A percentile compares a stretch with the other conserved stretches of the same genome.
phyloP scores from a whole-genome alignment of 2,888 invertebrate genomes.

The Xiphydria camelus region DNA sequence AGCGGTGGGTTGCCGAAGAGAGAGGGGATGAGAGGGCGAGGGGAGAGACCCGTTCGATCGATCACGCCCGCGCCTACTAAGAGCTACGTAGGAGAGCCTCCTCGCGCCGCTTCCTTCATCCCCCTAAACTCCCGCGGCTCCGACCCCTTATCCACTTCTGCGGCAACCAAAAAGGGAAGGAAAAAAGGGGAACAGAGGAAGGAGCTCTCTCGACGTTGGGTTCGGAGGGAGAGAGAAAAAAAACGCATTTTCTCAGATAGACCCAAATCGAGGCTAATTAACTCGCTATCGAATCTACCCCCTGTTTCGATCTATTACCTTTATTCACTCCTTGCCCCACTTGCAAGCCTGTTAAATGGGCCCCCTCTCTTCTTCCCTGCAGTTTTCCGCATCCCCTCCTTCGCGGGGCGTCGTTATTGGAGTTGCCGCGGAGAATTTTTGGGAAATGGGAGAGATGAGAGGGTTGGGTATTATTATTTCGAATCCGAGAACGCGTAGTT shows the following conservation, averaged over 20 bases:
- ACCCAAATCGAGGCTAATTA: slow-evolving; percentile 14
- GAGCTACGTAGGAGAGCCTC: slow-evolving; percentile 9
- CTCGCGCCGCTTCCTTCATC: slow-evolving; percentile 12
- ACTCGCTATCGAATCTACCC: slow-evolving; percentile 2
- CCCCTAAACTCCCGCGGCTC: background rate
- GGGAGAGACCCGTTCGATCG: slow-evolving; percentile 8
- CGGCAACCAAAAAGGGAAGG: background rate
- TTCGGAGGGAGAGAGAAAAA: background rate
- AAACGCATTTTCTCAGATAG: slow-evolving; percentile 1
- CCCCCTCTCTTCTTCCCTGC: slow-evolving; percentile 6
- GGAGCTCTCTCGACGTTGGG: no score
- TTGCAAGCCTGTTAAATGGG: no score
- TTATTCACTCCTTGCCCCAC: no score
- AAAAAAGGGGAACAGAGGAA: no score
- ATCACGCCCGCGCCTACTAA: slow-evolving; percentile 6
- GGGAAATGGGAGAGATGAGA: no score
- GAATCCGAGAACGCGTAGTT: no score
- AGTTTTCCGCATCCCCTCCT: slow-evolving; percentile 10
- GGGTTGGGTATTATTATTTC: no score
- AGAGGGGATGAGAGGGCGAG: background rate
- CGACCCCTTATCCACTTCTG: background rate
- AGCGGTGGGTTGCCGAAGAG: background rate
- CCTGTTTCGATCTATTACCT: background rate
- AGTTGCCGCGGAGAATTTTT: no score
- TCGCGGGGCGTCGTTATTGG: slow-evolving; percentile 8